Evolutionary conservation across 1,140 invertebrate genomes (phyloP).

Genomic region (Idris sp.): DNA sequence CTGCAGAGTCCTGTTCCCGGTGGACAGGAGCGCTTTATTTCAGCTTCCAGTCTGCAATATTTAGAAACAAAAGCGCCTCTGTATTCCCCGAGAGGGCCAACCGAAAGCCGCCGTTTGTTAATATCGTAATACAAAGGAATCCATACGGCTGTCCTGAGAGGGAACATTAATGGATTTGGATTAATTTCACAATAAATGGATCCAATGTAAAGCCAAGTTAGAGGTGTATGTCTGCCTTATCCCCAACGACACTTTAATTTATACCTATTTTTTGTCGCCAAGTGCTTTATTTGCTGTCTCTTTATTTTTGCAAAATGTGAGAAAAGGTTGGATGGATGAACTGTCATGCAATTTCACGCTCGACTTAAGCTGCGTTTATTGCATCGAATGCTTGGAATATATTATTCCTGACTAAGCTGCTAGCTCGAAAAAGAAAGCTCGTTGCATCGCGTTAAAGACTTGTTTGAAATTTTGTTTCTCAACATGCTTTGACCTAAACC

Average conservation of each 20-base stretch:
- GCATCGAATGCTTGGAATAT: constrained; percentile 58
- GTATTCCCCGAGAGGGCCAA: constrained; percentile 39
- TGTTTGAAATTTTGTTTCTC: constrained; percentile 34
- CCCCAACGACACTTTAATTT: too few species aligned
- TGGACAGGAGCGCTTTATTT: constrained; percentile 45
- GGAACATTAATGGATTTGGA: constrained; percentile 55
- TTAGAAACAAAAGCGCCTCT: constrained; percentile 62
- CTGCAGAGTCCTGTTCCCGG: constrained; percentile 37
- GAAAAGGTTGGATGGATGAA: constrained; percentile 52
- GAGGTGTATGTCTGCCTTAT: too few species aligned
- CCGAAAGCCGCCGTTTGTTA: constrained; percentile 54
- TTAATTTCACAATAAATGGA: constrained; percentile 63
- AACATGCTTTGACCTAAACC: constrained; percentile 2
- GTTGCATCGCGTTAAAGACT: constrained; percentile 35
- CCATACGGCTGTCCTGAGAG: constrained; percentile 40
- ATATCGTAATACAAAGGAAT: constrained; percentile 60
- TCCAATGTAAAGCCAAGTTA: constrained; percentile 49
- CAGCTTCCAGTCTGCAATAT: constrained; percentile 46
- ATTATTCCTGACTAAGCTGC: constrained; percentile 40
- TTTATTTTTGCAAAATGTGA: constrained; percentile 31
- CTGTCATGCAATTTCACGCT: constrained; percentile 58
- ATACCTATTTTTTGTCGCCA: neutral
- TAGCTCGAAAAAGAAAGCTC: constrained; percentile 25
- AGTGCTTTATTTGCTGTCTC: neutral
- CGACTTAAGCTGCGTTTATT: constrained; percentile 61